Conservation (phyloP, 1,140 invertebrate species). For the Neoseiulus cucumeris region DNA sequence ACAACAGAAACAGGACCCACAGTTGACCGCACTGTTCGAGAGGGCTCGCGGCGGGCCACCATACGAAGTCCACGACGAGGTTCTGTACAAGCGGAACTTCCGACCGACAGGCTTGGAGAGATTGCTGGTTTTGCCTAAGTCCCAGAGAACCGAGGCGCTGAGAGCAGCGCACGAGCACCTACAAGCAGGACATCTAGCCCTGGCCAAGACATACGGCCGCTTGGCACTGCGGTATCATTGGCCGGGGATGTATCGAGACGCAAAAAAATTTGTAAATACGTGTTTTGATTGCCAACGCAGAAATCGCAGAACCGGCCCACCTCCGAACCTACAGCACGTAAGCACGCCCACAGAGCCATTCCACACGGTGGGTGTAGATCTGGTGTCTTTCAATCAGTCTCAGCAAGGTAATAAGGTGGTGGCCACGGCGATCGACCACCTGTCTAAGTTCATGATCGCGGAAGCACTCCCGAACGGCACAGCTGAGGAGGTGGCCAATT, state of each 20-base stretch:
- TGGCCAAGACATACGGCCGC: slow-evolving; percentile 16
- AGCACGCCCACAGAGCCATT: slow-evolving; percentile 16
- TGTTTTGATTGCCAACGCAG: slow-evolving; percentile 19
- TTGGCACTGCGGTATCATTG: slow-evolving; percentile 19
- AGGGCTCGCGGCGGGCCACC: background rate
- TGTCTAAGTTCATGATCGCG: slow-evolving; percentile 23
- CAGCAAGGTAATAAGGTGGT: slow-evolving; percentile 22
- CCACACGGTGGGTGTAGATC: slow-evolving; percentile 23
- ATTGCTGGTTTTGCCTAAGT: slow-evolving; percentile 14
- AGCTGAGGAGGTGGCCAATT: slow-evolving; percentile 20
- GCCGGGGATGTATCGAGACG: slow-evolving; percentile 14
- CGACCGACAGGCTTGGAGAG: background rate
- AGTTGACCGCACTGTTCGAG: background rate
- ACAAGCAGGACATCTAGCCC: slow-evolving; percentile 17
- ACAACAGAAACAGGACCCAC: background rate
- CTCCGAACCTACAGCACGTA: slow-evolving; percentile 16
- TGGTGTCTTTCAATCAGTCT: slow-evolving; percentile 21
- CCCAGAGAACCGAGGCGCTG: slow-evolving; percentile 10
- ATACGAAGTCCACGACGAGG: background rate
- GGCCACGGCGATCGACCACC: slow-evolving; percentile 21
- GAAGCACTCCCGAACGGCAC: slow-evolving; percentile 18
- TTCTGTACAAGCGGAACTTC: background rate
- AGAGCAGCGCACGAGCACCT: slow-evolving; percentile 16
- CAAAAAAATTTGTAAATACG: slow-evolving; percentile 14
- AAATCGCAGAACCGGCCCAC: slow-evolving; percentile 10